Percentiles rank a stretch among this genome's conserved stretches.
Evolutionary conservation across 2,797 vertebrate genomes (phyloP).

Genomic region (Cichlasoma orientale): DNA sequence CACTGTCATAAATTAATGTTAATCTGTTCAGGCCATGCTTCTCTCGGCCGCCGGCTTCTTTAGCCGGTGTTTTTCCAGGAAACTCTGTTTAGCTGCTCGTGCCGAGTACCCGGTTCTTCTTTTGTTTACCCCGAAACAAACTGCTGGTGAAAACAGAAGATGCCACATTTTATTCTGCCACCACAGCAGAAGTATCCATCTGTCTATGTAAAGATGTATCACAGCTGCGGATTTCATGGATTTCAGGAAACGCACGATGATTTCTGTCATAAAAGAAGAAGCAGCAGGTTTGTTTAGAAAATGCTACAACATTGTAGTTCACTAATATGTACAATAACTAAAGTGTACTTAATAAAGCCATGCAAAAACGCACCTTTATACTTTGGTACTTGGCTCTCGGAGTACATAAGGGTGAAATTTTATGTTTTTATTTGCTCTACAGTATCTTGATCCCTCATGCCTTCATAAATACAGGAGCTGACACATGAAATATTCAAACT

Average conservation of each 20-base stretch:
- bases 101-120: background rate
- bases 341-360: no score
- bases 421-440: no score
- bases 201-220: background rate
- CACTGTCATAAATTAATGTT: background rate
- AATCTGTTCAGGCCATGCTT: background rate
- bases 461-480: no score
- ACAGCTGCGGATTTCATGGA: background rate
- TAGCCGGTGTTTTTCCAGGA: background rate
- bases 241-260: no score
- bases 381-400: no score
- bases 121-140: constrained; percentile 4
- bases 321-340: background rate
- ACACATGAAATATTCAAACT: background rate
- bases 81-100: background rate
- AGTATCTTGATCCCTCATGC: no score
- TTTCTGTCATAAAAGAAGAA: no score
- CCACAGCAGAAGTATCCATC: background rate
- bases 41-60: background rate
- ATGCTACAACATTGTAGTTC: no score
- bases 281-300: no score
- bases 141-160: background rate
- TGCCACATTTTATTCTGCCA: background rate
- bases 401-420: no score
- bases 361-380: background rate